These are phyloP conservation scores for Drepana arcuata DNA, from an alignment of 1,140 invertebrate genomes.

Conservation along the genomic window DNA sequence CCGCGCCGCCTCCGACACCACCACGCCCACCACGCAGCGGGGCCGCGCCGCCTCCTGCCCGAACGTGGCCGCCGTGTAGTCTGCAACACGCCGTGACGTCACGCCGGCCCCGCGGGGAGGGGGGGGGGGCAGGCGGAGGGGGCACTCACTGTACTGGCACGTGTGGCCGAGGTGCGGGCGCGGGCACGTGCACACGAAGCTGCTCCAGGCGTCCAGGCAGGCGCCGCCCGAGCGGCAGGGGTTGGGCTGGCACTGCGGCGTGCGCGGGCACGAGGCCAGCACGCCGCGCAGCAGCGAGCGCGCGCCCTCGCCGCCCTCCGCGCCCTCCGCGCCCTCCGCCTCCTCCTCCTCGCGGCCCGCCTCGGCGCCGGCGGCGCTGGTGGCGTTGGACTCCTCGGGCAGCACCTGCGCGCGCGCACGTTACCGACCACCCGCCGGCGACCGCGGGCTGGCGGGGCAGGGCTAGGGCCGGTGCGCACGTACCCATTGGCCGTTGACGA, in stretches of 20 bases:
- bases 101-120: too few relatives aligned
- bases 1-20: constrained; percentile 77
- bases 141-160: constrained; percentile 84
- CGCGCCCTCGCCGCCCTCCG: too few relatives aligned
- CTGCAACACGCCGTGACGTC: too few relatives aligned
- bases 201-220: constrained; percentile 91
- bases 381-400: constrained; percentile 32
- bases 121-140: too few relatives aligned
- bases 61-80: constrained; percentile 92
- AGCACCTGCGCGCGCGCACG: constrained; percentile 27
- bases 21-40: constrained; percentile 81
- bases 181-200: constrained; percentile 88
- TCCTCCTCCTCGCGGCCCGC: constrained; percentile 4
- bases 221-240: constrained; percentile 22
- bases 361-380: constrained; percentile 3
- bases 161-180: constrained; percentile 89
- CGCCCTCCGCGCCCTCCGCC: constrained; percentile 12
- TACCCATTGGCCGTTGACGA: constrained; percentile 86
- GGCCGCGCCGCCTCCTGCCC: constrained; percentile 85
- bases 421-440: too few relatives aligned
- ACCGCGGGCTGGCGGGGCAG: too few relatives aligned
- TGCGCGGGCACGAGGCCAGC: constrained; percentile 80
- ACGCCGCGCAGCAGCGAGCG: constrained; percentile 42
- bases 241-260: neutral
- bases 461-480: too few relatives aligned